phyloP scores from a whole-genome alignment of 2,113 vertebrate species.

The Amphiprion percula region DNA sequence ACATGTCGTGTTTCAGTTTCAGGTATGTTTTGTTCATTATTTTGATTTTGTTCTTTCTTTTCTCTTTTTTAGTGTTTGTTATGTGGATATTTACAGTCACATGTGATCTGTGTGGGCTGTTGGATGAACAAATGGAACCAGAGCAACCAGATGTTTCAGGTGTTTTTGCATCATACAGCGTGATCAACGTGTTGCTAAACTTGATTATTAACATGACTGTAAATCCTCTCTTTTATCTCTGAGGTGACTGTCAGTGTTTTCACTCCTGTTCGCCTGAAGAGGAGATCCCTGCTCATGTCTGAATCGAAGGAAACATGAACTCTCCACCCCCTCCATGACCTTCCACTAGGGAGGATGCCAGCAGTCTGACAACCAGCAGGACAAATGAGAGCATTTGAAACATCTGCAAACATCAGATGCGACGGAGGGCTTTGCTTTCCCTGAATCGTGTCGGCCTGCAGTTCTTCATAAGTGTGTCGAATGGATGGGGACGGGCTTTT shows the following conservation, averaged over 20 bases:
- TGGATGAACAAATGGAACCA: too few relatives aligned
- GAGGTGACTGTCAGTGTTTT: background rate
- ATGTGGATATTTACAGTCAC: too few relatives aligned
- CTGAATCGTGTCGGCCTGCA: background rate
- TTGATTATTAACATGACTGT: background rate
- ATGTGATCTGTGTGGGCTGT: too few relatives aligned
- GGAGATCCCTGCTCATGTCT: too few relatives aligned
- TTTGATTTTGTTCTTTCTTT: background rate
- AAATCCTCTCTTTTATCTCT: background rate
- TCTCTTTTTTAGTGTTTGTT: background rate
- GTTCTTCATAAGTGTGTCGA: background rate
- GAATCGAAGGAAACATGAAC: constrained; percentile 28
- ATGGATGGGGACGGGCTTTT: background rate
- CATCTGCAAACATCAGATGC: constrained; percentile 27
- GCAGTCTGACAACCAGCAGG: background rate
- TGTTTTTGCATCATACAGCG: background rate
- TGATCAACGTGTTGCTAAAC: background rate
- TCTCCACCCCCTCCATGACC: background rate
- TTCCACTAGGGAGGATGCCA: constrained; percentile 9
- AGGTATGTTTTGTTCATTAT: too few relatives aligned
- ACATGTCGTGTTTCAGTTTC: too few relatives aligned
- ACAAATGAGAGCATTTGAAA: constrained; percentile 8
- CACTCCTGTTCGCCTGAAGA: too few relatives aligned
- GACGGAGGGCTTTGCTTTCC: background rate
- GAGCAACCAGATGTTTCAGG: background rate